A percentile compares a stretch with the other conserved stretches of the same genome.
These are phyloP conservation scores for Drosophila kurseongensis DNA, from an alignment of 1,140 invertebrate species.

Conservation along the genomic window DNA sequence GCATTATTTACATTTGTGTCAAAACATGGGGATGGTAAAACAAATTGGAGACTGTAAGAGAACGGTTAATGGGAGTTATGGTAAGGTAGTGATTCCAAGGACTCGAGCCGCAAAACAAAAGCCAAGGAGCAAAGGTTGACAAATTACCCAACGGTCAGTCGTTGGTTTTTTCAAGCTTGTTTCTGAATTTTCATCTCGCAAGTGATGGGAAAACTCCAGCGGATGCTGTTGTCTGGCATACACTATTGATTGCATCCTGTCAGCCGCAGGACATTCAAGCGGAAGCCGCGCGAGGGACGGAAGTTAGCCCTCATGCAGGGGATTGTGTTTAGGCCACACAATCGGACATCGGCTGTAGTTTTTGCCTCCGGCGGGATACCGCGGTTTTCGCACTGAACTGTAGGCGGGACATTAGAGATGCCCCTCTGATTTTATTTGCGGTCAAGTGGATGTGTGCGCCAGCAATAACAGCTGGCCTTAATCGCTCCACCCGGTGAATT, in stretches of 20 bases:
- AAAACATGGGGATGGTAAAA: constrained; percentile 1
- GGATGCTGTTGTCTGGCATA: constrained; percentile 6
- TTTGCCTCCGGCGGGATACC: constrained; percentile 3
- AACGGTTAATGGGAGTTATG: constrained; percentile 1
- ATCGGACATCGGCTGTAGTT: constrained; percentile 8
- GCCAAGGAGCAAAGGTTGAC: constrained; percentile 37
- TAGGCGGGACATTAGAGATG: constrained; percentile 1
- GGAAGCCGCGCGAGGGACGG: neutral
- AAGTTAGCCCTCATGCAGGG: constrained; percentile 12
- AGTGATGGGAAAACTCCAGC: neutral
- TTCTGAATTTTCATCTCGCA: neutral
- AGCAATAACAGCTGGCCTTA: constrained; percentile 21
- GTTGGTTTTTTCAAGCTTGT: neutral
- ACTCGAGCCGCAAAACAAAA: neutral
- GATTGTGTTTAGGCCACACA: constrained; percentile 17
- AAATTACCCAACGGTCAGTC: constrained; percentile 41
- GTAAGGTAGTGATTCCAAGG: neutral
- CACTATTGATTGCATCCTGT: constrained; percentile 70
- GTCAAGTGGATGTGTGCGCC: constrained; percentile 30
- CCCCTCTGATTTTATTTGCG: constrained; percentile 34
- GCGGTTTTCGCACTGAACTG: constrained; percentile 16
- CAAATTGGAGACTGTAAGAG: neutral
- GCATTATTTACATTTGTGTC: constrained; percentile 78
- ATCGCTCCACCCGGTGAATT: constrained; percentile 11
- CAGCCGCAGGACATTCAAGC: constrained; percentile 17